Evolutionary conservation across 2,888 invertebrate genomes (phyloP).

Genomic region (Parnassius smintheus): DNA sequence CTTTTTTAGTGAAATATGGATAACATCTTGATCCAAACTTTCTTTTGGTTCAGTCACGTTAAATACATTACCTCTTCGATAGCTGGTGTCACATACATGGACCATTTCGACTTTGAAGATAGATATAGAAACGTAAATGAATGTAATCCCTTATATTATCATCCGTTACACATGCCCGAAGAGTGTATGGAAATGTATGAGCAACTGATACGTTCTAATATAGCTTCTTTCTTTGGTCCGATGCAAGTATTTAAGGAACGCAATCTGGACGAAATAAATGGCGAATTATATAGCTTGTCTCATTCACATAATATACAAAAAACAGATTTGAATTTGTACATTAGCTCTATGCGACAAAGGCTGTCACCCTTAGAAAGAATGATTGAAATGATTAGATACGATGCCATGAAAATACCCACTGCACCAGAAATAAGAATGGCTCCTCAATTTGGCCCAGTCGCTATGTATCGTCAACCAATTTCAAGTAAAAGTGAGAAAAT

Average conservation of each 20-base stretch:
- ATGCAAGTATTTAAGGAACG: conserved; percentile 41
- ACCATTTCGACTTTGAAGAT: conserved; percentile 60
- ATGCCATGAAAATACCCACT: conserved; percentile 49
- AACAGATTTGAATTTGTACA: not conserved
- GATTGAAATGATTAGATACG: conserved; percentile 48
- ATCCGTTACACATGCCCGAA: conserved; percentile 65
- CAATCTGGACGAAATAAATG: not conserved
- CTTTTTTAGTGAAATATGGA: conserved; percentile 7
- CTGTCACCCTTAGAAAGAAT: conserved; percentile 48
- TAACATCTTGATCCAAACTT: not conserved
- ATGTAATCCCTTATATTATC: conserved; percentile 67
- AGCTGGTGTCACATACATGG: conserved; percentile 64
- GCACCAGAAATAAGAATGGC: conserved; percentile 47
- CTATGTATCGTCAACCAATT: conserved; percentile 60
- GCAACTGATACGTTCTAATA: conserved; percentile 47
- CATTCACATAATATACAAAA: conserved; percentile 14
- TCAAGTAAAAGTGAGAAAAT: conserved; percentile 52
- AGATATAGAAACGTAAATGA: conserved; percentile 57
- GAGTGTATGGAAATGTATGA: conserved; percentile 57
- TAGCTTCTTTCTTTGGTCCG: conserved; percentile 37
- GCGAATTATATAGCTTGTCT: not conserved
- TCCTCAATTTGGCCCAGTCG: conserved; percentile 55
- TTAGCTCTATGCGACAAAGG: conserved; percentile 5
- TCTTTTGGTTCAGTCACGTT: not conserved
- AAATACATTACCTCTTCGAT: conserved; percentile 46